These are phyloP conservation scores for Telmatochromis sp. DNA, from an alignment of 2,113 vertebrate species.

Conservation along the genomic window DNA sequence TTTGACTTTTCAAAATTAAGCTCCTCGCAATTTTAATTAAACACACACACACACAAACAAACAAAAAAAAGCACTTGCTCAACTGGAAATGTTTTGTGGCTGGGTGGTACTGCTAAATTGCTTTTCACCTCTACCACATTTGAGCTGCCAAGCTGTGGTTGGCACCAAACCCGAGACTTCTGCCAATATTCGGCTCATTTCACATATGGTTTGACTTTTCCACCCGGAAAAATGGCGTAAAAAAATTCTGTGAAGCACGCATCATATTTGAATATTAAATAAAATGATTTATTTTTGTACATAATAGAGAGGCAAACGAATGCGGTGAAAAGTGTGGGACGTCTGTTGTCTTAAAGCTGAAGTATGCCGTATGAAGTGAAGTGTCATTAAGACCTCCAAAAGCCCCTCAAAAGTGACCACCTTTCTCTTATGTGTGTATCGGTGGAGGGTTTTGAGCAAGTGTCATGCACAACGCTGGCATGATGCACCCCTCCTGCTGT, in stretches of 20 bases:
- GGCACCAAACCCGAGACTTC: not conserved
- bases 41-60: not conserved
- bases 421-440: not conserved
- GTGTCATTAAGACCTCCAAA: not conserved
- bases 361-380: not conserved
- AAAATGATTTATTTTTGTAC: not conserved
- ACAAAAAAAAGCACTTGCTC: not conserved
- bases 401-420: not conserved
- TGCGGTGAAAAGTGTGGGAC: not conserved
- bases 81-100: slow-evolving; percentile 44
- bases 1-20: not conserved
- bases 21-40: not conserved
- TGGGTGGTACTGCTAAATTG: not conserved
- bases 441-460: not conserved
- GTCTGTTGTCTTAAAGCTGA: not conserved
- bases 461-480: not conserved
- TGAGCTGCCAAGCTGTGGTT: not conserved
- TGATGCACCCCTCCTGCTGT: slow-evolving; percentile 4
- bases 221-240: not conserved
- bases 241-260: not conserved
- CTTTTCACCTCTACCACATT: slow-evolving; percentile 15
- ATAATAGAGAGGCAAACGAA: not conserved
- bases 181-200: not conserved
- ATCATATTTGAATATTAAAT: not conserved
- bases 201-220: not conserved